phyloP scores from a whole-genome alignment of 2,113 vertebrate species.

The Rhinolophus ferrumequinum region DNA sequence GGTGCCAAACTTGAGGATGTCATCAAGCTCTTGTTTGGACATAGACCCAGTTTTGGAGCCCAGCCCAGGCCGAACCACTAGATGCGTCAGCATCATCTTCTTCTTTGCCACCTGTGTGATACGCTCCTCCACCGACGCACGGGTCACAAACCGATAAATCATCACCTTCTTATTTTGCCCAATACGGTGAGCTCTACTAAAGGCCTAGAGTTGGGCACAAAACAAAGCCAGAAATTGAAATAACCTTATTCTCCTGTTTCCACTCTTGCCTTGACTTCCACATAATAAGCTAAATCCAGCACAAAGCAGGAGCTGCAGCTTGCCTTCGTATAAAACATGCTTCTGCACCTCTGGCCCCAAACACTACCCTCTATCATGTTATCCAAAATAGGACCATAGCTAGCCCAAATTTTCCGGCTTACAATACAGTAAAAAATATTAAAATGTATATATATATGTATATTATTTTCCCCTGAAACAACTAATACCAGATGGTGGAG shows the following conservation, averaged over 20 bases:
- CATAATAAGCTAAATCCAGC: not conserved
- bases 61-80: constrained; percentile 96
- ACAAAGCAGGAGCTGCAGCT: not conserved
- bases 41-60: constrained; percentile 99
- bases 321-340: not conserved
- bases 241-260: not conserved
- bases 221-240: not conserved
- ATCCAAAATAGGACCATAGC: not conserved
- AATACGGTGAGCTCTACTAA: constrained; percentile 98
- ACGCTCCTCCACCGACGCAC: constrained; percentile 97
- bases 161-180: constrained; percentile 99
- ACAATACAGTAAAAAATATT: not conserved
- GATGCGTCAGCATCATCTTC: constrained; percentile 99
- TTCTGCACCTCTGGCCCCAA: not conserved
- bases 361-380: not conserved
- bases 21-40: constrained; percentile 99
- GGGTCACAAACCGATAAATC: constrained; percentile 99
- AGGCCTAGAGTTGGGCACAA: constrained; percentile 88
- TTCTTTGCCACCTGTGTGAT: constrained; percentile 99
- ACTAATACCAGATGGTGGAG: not conserved
- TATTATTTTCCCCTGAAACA: constrained; percentile 1
- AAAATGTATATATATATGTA: no score
- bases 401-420: constrained; percentile 31
- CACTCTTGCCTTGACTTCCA: constrained; percentile 20
- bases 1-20: constrained; percentile 99